Evolutionary conservation across 2,113 vertebrate genomes (phyloP).

Genomic region (Marcusenius ussheri): DNA sequence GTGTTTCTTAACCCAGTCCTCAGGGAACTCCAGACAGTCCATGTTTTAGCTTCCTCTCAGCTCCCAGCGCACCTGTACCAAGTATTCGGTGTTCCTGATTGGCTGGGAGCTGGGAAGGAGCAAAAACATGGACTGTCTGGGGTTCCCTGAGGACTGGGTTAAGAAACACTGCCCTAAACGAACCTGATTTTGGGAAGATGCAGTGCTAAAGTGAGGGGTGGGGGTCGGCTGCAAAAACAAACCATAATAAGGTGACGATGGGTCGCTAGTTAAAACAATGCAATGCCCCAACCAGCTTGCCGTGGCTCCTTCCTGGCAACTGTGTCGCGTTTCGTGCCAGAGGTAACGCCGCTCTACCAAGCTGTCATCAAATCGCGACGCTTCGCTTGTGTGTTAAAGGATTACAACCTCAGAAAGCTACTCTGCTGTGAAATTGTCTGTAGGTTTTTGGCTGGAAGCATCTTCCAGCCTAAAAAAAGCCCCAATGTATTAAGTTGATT

Average conservation of each 20-base stretch:
- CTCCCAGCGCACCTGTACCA: no score
- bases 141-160: no score
- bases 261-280: background rate
- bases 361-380: constrained; percentile 13
- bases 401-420: constrained; percentile 22
- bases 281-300: background rate
- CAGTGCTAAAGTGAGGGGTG: background rate
- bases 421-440: constrained; percentile 3
- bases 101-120: no score
- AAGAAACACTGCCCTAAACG: no score
- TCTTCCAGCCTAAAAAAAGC: background rate
- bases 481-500: constrained; percentile 3
- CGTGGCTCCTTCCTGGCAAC: background rate
- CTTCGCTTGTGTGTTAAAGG: constrained; percentile 16
- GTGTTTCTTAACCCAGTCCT: no score
- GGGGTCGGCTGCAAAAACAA: background rate
- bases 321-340: background rate
- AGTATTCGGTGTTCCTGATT: no score
- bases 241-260: background rate
- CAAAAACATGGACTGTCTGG: no score
- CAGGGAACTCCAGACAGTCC: no score
- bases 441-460: constrained; percentile 10
- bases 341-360: background rate
- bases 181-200: background rate
- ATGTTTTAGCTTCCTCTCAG: no score